Conservation (phyloP, 2,888 invertebrate genomes). For the Pherbina coryleti region DNA sequence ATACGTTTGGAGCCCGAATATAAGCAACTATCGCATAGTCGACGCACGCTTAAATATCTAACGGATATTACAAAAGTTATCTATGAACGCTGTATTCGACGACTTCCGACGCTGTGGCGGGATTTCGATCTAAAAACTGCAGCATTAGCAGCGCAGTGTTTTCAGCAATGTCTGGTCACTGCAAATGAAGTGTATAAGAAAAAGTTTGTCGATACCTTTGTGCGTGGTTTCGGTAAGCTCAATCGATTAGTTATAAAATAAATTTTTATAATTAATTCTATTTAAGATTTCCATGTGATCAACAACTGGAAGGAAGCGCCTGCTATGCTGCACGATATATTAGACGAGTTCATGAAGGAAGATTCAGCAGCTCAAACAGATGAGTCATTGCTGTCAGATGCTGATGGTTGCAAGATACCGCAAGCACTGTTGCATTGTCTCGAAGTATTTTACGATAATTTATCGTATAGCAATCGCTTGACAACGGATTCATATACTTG, state of each 20-base stretch:
- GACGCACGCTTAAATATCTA: slow-evolving; percentile 60
- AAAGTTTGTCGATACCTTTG: slow-evolving; percentile 60
- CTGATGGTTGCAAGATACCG: slow-evolving; percentile 54
- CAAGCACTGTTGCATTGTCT: slow-evolving; percentile 59
- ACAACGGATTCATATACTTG: slow-evolving; percentile 64
- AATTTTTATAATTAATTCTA: neutral
- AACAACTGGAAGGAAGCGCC: slow-evolving; percentile 56
- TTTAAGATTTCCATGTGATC: slow-evolving; percentile 45
- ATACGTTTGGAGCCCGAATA: slow-evolving; percentile 63
- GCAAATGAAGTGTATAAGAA: slow-evolving; percentile 60
- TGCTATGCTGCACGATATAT: slow-evolving; percentile 58
- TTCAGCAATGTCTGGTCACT: slow-evolving; percentile 66
- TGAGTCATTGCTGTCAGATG: slow-evolving; percentile 42
- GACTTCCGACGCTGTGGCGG: slow-evolving; percentile 69
- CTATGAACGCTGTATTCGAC: slow-evolving; percentile 69
- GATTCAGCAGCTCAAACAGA: slow-evolving; percentile 33
- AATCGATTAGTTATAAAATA: too few species aligned
- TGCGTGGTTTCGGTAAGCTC: slow-evolving; percentile 65
- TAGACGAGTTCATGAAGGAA: slow-evolving; percentile 61
- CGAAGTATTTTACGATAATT: slow-evolving; percentile 64
- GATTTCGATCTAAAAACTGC: slow-evolving; percentile 72
- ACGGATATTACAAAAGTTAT: slow-evolving; percentile 63
- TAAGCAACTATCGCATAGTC: slow-evolving; percentile 64
- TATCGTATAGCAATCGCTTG: slow-evolving; percentile 59
- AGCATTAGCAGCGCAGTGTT: slow-evolving; percentile 72